Percentiles rank a stretch among this genome's conserved stretches.
Evolutionary conservation across 2,797 vertebrate species (phyloP).

Genomic region (Myoxocephalus aenaeus): DNA sequence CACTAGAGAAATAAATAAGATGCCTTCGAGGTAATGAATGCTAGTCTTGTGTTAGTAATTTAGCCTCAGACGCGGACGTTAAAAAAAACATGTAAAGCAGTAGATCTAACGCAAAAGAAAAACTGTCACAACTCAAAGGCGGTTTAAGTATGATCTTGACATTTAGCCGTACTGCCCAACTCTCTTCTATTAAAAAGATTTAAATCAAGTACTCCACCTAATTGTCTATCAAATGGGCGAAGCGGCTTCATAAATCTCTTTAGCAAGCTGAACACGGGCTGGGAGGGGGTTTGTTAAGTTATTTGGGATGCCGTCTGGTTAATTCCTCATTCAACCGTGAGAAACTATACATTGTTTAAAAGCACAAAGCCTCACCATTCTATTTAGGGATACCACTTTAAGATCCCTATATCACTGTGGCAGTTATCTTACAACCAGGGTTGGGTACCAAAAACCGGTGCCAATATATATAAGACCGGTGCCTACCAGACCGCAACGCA

Average conservation of each 20-base stretch:
- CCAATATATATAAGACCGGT: too few relatives aligned
- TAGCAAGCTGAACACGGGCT: not conserved
- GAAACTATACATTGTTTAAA: not conserved
- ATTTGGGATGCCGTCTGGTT: conserved; percentile 6
- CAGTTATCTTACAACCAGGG: not conserved
- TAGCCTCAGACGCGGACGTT: not conserved
- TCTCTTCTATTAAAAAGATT: not conserved
- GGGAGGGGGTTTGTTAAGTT: not conserved
- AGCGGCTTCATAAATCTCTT: conserved; percentile 20
- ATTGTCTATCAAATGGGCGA: conserved; percentile 49
- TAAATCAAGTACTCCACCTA: conserved; percentile 13
- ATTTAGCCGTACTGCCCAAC: not conserved
- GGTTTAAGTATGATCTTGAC: conserved; percentile 15
- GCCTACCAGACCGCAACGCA: too few relatives aligned
- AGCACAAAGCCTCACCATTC: not conserved
- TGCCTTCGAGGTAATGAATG: conserved; percentile 8
- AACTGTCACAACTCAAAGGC: conserved; percentile 8
- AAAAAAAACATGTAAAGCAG: conserved; percentile 6
- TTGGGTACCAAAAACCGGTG: too few relatives aligned
- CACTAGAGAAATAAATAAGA: conserved; percentile 16
- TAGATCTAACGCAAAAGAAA: conserved; percentile 4
- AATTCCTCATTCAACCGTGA: not conserved
- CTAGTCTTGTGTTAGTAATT: conserved; percentile 8
- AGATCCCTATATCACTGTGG: not conserved
- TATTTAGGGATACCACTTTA: not conserved